Conservation (phyloP, 2,797 vertebrate species). For the Rhinichthys osculus region DNA sequence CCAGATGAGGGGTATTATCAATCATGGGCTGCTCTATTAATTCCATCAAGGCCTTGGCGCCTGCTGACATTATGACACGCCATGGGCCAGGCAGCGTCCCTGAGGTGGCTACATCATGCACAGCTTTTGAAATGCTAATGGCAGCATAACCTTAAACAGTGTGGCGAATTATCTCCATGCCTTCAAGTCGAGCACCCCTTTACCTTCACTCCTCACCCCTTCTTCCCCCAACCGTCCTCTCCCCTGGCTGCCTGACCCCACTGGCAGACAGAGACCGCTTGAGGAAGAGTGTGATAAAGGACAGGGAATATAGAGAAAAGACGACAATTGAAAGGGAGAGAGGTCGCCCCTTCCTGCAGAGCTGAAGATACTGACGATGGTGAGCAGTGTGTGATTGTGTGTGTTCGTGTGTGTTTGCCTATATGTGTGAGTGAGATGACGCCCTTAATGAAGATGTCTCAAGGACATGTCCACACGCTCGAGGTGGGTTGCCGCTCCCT, state of each 20-base stretch:
- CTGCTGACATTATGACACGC: slow-evolving; percentile 83
- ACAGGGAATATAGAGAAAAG: slow-evolving; percentile 58
- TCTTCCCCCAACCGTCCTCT: slow-evolving; percentile 32
- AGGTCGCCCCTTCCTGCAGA: slow-evolving; percentile 60
- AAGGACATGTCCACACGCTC: slow-evolving; percentile 75
- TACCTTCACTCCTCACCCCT: slow-evolving; percentile 37
- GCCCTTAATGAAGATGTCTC: slow-evolving; percentile 82
- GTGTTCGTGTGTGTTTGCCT: slow-evolving; percentile 39
- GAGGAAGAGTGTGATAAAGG: slow-evolving; percentile 75
- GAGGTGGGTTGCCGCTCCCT: slow-evolving; percentile 62
- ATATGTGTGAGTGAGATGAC: slow-evolving; percentile 52
- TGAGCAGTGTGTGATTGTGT: slow-evolving; percentile 59
- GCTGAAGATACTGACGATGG: slow-evolving; percentile 70
- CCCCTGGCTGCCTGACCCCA: slow-evolving; percentile 66
- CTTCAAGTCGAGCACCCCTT: slow-evolving; percentile 70
- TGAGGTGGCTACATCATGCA: slow-evolving; percentile 66
- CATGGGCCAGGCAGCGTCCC: slow-evolving; percentile 74
- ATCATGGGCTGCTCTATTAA: slow-evolving; percentile 82
- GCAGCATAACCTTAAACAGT: slow-evolving; percentile 84
- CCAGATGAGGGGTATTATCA: slow-evolving; percentile 76
- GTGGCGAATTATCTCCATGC: slow-evolving; percentile 74
- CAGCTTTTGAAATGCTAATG: slow-evolving; percentile 87
- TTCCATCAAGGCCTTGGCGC: slow-evolving; percentile 79
- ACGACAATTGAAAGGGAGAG: slow-evolving; percentile 63
- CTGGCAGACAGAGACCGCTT: slow-evolving; percentile 64